A percentile compares a stretch with the other conserved stretches of the same genome.
Evolutionary conservation across 2,797 vertebrate genomes (phyloP).

Genomic region (Amphiprion clarkii): DNA sequence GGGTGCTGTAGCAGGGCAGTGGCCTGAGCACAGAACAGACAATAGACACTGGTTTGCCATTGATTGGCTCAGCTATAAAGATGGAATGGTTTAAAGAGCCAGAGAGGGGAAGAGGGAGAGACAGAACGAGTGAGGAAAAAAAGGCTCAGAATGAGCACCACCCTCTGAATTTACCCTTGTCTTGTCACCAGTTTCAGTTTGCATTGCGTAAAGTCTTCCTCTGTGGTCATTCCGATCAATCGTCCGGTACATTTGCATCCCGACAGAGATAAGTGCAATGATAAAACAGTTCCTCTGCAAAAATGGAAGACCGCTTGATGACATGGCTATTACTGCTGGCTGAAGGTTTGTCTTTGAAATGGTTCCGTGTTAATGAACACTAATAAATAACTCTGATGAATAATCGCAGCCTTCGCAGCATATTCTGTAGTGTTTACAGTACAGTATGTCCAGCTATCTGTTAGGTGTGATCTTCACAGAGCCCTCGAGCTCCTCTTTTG

Average conservation of each 20-base stretch:
- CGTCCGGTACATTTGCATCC: conserved; percentile 58
- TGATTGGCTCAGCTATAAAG: conserved; percentile 85
- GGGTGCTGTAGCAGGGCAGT: conserved; percentile 69
- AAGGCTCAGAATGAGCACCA: conserved; percentile 32
- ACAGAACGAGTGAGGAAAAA: conserved; percentile 27
- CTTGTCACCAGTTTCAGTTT: conserved; percentile 63
- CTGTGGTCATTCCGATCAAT: conserved; percentile 62
- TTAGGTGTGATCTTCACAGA: conserved; percentile 26
- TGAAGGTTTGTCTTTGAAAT: conserved; percentile 53
- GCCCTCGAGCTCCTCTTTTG: conserved; percentile 51
- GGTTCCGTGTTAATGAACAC: conserved; percentile 59
- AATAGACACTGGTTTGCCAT: conserved; percentile 85
- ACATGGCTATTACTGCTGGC: conserved; percentile 49
- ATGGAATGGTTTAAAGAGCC: conserved; percentile 75
- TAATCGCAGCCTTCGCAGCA: not conserved
- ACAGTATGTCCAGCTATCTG: conserved; percentile 7
- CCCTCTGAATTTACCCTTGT: conserved; percentile 67
- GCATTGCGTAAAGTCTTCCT: conserved; percentile 42
- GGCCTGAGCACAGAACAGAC: conserved; percentile 77
- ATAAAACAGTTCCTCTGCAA: conserved; percentile 52
- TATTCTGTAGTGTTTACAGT: conserved; percentile 50
- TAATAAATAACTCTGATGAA: conserved; percentile 62
- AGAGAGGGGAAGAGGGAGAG: conserved; percentile 41
- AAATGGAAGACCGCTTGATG: conserved; percentile 52
- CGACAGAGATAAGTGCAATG: conserved; percentile 59